Conservation (phyloP, 2,888 invertebrate species). For the Trichogramma dendrolimi region DNA sequence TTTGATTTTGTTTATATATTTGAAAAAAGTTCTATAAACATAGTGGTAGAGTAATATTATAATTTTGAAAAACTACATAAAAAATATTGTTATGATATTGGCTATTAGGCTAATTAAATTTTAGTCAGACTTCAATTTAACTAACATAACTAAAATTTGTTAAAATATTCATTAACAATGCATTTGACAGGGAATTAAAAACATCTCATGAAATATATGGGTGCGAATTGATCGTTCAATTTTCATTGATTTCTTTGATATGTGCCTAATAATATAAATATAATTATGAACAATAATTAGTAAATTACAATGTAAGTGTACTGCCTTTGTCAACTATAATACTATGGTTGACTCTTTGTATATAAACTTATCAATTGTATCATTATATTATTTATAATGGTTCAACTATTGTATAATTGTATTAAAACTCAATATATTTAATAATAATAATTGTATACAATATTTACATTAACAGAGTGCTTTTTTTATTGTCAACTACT, state of each 20-base stretch:
- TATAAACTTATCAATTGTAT: conserved; percentile 21
- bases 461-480: too few relatives aligned
- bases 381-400: too few relatives aligned
- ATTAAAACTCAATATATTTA: too few relatives aligned
- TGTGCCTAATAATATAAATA: conserved; percentile 15
- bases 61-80: not conserved
- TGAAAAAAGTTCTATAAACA: not conserved
- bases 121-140: not conserved
- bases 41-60: not conserved
- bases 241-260: too few relatives aligned
- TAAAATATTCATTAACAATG: not conserved
- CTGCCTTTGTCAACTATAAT: not conserved
- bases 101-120: not conserved
- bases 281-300: too few relatives aligned
- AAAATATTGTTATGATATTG: not conserved
- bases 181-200: too few relatives aligned
- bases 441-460: too few relatives aligned
- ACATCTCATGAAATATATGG: not conserved
- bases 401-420: too few relatives aligned
- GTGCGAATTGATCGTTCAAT: conserved; percentile 9
- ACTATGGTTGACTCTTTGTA: conserved; percentile 26
- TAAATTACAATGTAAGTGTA: conserved; percentile 2
- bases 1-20: not conserved
- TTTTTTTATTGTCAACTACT: too few relatives aligned
- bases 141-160: not conserved